Conservation (phyloP, 2,113 vertebrate genomes). For the Turnix velox region DNA sequence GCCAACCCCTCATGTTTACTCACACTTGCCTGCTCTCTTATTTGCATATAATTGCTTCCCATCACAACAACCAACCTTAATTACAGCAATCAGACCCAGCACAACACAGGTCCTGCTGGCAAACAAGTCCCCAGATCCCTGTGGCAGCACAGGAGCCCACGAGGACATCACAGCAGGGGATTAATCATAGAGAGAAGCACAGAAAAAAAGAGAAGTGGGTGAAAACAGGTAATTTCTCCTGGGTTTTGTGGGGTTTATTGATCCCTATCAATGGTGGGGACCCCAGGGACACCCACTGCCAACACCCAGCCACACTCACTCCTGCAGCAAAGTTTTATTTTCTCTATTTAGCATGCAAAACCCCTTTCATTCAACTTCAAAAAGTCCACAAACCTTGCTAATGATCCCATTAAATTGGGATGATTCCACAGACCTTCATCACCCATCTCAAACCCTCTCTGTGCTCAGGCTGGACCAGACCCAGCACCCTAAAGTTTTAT, state of each 20-base stretch:
- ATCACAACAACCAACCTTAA: slow-evolving; percentile 35
- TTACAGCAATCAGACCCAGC: background rate
- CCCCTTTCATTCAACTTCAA: background rate
- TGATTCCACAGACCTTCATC: too few species aligned
- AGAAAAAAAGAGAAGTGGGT: background rate
- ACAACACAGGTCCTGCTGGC: background rate
- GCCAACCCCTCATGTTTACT: slow-evolving; percentile 16
- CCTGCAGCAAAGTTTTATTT: background rate
- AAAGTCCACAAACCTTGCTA: background rate
- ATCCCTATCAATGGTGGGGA: background rate
- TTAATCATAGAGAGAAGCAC: background rate
- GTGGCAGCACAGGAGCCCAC: background rate
- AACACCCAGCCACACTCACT: background rate
- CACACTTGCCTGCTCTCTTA: background rate
- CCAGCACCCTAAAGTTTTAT: background rate
- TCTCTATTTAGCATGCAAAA: background rate
- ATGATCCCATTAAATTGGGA: background rate
- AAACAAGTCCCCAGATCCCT: background rate
- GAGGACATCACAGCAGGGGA: background rate
- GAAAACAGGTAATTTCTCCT: fast-evolving
- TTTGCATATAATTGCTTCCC: slow-evolving; percentile 60
- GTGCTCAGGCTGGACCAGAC: background rate
- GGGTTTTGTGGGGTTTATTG: too few species aligned
- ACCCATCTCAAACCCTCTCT: background rate
- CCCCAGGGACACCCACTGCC: background rate